A percentile compares a stretch with the other conserved stretches of the same genome.
Conservation (phyloP, 2,113 vertebrate genomes). For the Glaucomys volans region DNA sequence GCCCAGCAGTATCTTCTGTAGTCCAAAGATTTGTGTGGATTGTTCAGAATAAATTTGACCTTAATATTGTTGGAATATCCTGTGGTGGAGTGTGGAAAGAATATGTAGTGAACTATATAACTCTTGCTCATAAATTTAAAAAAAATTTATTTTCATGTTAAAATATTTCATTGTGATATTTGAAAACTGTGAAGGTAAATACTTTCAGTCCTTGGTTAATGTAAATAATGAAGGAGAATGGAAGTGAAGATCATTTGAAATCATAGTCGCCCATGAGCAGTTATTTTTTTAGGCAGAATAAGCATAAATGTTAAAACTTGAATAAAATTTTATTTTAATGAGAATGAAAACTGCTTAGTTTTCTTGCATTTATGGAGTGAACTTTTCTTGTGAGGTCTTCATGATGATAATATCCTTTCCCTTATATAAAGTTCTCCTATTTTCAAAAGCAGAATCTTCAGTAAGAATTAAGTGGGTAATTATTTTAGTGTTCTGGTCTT, state of each 20-base stretch:
- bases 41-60: slow-evolving; percentile 24
- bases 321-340: neutral
- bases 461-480: neutral
- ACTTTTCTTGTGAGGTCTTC: neutral
- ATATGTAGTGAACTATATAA: neutral
- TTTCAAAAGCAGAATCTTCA: neutral
- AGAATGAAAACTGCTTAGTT: neutral
- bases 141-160: neutral
- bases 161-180: neutral
- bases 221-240: neutral
- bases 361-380: neutral
- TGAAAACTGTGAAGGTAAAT: neutral
- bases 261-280: neutral
- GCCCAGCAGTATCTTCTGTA: no score
- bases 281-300: neutral
- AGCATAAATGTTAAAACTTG: neutral
- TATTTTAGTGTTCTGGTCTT: neutral
- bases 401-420: neutral
- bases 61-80: slow-evolving; percentile 3
- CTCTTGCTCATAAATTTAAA: neutral
- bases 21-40: neutral
- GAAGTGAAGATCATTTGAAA: neutral
- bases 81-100: neutral
- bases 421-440: neutral
- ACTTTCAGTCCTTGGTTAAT: neutral